phyloP scores from a whole-genome alignment of 2,888 invertebrate species.

The Machimus rusticus region DNA sequence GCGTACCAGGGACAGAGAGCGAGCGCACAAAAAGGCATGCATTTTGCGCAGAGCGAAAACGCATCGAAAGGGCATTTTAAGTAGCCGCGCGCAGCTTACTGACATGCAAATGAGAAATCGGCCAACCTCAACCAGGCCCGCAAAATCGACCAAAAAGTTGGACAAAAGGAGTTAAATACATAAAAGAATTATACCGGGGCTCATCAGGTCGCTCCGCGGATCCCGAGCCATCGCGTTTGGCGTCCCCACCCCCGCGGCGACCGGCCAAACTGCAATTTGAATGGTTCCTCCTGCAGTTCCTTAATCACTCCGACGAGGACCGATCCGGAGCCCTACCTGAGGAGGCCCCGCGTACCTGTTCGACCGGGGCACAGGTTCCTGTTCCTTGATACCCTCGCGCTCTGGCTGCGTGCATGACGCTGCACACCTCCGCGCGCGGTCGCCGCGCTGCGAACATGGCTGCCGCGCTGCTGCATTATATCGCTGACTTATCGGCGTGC shows the following conservation, averaged over 20 bases:
- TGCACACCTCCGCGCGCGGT: not conserved
- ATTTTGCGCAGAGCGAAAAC: not conserved
- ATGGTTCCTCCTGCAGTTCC: constrained; percentile 36
- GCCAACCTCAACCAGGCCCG: constrained; percentile 21
- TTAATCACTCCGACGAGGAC: constrained; percentile 13
- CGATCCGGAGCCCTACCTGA: not conserved
- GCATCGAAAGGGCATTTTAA: constrained; percentile 38
- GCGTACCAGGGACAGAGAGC: not conserved
- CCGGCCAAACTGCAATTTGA: not conserved
- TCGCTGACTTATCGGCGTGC: constrained; percentile 37
- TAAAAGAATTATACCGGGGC: constrained; percentile 28
- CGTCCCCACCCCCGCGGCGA: not conserved
- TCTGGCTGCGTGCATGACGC: not conserved
- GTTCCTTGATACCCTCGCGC: not conserved
- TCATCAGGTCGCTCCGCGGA: constrained; percentile 1
- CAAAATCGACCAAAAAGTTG: constrained; percentile 10
- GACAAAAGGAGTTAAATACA: constrained; percentile 39
- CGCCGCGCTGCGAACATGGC: not conserved
- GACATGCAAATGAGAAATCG: constrained; percentile 42
- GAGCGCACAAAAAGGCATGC: not conserved
- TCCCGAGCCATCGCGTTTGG: not conserved
- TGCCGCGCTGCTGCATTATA: not conserved
- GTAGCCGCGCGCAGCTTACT: constrained; percentile 43
- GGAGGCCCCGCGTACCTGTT: constrained; percentile 7
- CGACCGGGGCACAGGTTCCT: constrained; percentile 20